These are phyloP conservation scores for Irena cyanogastra DNA, from an alignment of 2,113 vertebrate genomes.

Conservation along the genomic window DNA sequence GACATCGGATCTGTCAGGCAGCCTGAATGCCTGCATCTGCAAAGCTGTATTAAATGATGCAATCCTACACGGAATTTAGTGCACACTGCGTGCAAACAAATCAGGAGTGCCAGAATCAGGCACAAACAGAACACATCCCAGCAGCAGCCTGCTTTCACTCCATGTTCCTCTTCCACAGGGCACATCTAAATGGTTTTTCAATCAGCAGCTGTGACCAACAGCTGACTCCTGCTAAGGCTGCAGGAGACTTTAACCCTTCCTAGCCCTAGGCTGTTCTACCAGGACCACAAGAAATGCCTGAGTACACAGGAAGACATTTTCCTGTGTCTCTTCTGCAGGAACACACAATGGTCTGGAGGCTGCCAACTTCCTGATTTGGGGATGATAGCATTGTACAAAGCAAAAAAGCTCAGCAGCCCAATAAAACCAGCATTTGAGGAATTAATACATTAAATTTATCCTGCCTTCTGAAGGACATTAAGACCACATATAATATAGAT, in stretches of 20 bases:
- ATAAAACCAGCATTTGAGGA: not conserved
- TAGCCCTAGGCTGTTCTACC: not conserved
- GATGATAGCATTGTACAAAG: not conserved
- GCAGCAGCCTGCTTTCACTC: not conserved
- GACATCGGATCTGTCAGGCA: not conserved
- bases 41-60: not conserved
- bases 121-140: not conserved
- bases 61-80: not conserved
- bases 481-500: not conserved
- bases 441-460: not conserved
- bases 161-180: not conserved
- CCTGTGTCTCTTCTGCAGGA: not conserved
- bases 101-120: not conserved
- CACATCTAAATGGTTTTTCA: not conserved
- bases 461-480: not conserved
- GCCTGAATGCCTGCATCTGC: not conserved
- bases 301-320: not conserved
- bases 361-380: not conserved
- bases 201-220: not conserved
- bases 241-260: not conserved
- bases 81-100: not conserved
- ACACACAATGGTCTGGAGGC: not conserved
- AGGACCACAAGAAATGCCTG: not conserved
- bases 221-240: not conserved
- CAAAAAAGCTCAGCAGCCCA: not conserved